A percentile compares a stretch with the other conserved stretches of the same genome.
These are phyloP conservation scores for Dromius quadrimaculatus DNA, from an alignment of 2,888 invertebrate species.

Conservation along the genomic window DNA sequence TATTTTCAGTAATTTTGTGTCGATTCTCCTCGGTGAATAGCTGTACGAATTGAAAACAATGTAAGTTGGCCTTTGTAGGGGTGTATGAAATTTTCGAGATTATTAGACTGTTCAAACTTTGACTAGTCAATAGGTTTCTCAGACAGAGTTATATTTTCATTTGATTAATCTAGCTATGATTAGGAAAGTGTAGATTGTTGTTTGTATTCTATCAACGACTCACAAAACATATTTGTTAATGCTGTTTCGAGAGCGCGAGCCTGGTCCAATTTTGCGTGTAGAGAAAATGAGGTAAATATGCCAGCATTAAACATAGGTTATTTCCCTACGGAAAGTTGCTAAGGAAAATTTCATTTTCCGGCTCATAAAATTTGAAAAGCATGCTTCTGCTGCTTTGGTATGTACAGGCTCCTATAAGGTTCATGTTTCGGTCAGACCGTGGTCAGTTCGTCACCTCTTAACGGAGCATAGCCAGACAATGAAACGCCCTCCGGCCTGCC, in stretches of 20 bases:
- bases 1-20: no score
- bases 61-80: no score
- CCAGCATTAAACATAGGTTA: slow-evolving; percentile 53
- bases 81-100: no score
- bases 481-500: neutral
- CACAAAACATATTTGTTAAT: no score
- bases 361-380: slow-evolving; percentile 62
- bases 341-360: slow-evolving; percentile 62
- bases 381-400: slow-evolving; percentile 56
- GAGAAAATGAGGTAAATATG: slow-evolving; percentile 50
- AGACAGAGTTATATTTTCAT: no score
- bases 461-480: slow-evolving; percentile 11
- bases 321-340: slow-evolving; percentile 60
- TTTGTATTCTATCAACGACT: no score
- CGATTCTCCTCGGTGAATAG: no score
- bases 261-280: slow-evolving; percentile 44
- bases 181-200: no score
- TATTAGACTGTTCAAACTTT: no score
- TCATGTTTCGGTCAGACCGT: slow-evolving; percentile 53
- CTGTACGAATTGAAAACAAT: no score
- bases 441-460: slow-evolving; percentile 53
- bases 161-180: no score
- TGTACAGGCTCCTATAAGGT: slow-evolving; percentile 48
- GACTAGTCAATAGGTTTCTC: no score
- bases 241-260: neutral